phyloP scores from a whole-genome alignment of 2,888 invertebrate genomes.

The Coelogynopora nodosa region DNA sequence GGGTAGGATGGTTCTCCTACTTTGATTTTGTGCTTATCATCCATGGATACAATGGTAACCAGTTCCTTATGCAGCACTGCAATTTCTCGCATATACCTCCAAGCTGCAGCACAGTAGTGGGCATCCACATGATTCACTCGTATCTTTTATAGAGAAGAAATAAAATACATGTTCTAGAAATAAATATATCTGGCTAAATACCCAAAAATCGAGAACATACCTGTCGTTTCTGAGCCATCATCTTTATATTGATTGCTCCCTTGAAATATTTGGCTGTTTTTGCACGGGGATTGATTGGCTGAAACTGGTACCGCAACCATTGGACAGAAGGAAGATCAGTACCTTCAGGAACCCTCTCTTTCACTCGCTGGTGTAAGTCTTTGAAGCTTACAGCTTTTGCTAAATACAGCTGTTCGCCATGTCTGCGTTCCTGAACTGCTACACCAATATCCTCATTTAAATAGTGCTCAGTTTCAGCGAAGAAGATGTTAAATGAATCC shows the following conservation, averaged over 20 bases:
- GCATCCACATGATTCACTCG: neutral
- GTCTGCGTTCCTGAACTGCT: neutral
- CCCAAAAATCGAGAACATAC: too few relatives aligned
- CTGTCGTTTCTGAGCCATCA: neutral
- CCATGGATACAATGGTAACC: neutral
- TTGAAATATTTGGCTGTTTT: neutral
- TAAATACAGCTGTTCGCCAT: neutral
- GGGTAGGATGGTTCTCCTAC: too few relatives aligned
- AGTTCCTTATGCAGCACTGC: neutral
- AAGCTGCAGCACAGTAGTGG: neutral
- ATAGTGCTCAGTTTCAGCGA: neutral
- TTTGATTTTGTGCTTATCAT: neutral
- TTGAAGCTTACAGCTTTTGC: neutral
- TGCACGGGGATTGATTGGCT: neutral
- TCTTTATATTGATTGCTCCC: neutral
- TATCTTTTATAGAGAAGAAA: neutral
- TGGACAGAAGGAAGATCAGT: neutral
- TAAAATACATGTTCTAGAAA: neutral
- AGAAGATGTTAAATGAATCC: neutral
- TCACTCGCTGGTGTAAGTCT: neutral
- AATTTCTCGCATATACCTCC: neutral
- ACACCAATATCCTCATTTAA: neutral
- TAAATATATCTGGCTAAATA: too few relatives aligned
- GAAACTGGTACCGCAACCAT: neutral
- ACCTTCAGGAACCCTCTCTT: neutral